Conservation (phyloP, 2,888 invertebrate genomes). For the Agrilus biguttatus region DNA sequence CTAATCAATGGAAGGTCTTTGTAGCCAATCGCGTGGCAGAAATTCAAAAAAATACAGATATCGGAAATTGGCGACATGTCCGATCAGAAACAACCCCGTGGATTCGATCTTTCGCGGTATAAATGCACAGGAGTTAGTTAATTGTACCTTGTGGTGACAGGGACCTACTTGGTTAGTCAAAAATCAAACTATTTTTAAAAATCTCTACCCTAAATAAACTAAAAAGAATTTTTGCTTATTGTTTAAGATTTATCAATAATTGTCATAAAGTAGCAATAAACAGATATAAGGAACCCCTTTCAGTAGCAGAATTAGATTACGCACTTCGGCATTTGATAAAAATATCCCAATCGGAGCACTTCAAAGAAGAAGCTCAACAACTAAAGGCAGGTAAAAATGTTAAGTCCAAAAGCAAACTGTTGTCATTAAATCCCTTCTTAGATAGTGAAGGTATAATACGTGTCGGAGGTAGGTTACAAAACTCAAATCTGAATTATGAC, state of each 20-base stretch:
- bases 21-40: slow-evolving; percentile 16
- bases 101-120: slow-evolving; percentile 18
- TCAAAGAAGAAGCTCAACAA: neutral
- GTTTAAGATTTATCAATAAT: slow-evolving; percentile 3
- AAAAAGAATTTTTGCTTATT: slow-evolving; percentile 2
- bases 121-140: neutral
- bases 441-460: slow-evolving; percentile 1
- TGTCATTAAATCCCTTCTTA: slow-evolving; percentile 1
- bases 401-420: slow-evolving; percentile 1
- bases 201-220: slow-evolving; percentile 2
- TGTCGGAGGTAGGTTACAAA: slow-evolving; percentile 3
- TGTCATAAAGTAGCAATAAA: neutral
- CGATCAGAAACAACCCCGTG: slow-evolving; percentile 15
- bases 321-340: neutral
- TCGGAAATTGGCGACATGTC: slow-evolving; percentile 14
- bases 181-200: neutral
- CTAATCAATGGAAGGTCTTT: slow-evolving; percentile 7
- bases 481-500: slow-evolving; percentile 1
- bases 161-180: neutral
- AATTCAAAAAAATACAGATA: slow-evolving; percentile 13
- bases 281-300: neutral
- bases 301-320: slow-evolving; percentile 1
- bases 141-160: slow-evolving; percentile 7
- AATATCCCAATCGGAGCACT: slow-evolving; percentile 1
- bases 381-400: neutral